These are phyloP conservation scores for Venustaconcha ellipsiformis DNA, from an alignment of 1,140 invertebrate species.

Conservation along the genomic window DNA sequence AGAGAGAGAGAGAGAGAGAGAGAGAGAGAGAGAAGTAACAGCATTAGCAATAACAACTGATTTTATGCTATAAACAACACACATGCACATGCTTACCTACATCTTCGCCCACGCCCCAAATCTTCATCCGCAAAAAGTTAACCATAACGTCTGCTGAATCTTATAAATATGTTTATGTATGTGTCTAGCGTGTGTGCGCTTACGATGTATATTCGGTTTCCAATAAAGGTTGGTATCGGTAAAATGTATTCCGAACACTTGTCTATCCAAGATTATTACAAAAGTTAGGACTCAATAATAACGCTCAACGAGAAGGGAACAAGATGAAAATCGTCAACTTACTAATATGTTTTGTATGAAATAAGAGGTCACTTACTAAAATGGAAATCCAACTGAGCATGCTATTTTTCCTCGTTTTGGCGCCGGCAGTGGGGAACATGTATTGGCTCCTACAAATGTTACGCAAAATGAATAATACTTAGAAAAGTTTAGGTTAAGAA, in stretches of 20 bases:
- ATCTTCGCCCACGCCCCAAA: too few relatives aligned
- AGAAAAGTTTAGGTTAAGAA: background rate
- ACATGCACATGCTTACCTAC: too few relatives aligned
- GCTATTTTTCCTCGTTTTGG: constrained; percentile 33
- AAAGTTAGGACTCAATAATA: background rate
- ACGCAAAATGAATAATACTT: background rate
- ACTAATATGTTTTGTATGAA: background rate
- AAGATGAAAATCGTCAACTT: background rate
- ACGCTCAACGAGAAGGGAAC: background rate
- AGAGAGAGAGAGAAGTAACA: too few relatives aligned
- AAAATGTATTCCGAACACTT: background rate
- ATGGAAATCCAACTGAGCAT: constrained; percentile 31
- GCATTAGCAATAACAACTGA: too few relatives aligned
- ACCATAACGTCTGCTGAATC: too few relatives aligned
- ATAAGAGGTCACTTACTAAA: constrained; percentile 31
- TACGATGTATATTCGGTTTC: background rate
- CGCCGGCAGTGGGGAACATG: constrained; percentile 30
- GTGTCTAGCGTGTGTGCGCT: background rate
- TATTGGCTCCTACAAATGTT: constrained; percentile 19
- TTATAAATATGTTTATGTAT: background rate
- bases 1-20: too few relatives aligned
- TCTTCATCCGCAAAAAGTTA: too few relatives aligned
- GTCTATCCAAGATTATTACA: background rate
- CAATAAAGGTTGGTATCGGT: background rate
- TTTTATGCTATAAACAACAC: too few relatives aligned